Conservation (phyloP, 1,140 invertebrate genomes). For the Melipona quadrifasciata region DNA sequence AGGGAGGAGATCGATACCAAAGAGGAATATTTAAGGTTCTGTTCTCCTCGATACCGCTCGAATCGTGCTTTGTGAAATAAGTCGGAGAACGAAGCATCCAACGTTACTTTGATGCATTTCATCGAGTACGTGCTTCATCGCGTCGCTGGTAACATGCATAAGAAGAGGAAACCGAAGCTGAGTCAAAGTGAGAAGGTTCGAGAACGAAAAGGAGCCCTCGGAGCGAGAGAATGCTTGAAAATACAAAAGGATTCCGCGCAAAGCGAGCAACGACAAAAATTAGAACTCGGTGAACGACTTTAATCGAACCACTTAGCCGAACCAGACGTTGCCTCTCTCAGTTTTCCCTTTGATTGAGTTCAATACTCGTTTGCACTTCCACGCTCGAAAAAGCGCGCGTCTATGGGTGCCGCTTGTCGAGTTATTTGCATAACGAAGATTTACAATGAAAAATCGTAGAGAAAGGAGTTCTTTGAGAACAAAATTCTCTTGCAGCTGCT, state of each 20-base stretch:
- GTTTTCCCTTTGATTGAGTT: not conserved
- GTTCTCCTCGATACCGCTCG: not conserved
- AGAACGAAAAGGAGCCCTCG: not conserved
- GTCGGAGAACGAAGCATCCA: not conserved
- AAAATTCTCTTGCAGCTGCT: too few relatives aligned
- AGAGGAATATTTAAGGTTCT: not conserved
- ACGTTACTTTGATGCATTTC: conserved; percentile 11
- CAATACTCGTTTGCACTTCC: not conserved
- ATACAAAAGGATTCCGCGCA: conserved; percentile 10
- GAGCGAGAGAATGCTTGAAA: conserved; percentile 21
- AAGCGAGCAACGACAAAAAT: conserved; percentile 30
- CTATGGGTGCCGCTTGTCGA: too few relatives aligned
- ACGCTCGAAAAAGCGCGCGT: not conserved
- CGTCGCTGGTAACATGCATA: not conserved
- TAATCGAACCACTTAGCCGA: not conserved
- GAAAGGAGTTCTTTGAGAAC: not conserved
- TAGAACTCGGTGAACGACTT: conserved; percentile 42
- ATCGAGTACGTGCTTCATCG: conserved; percentile 26
- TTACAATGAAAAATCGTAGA: not conserved
- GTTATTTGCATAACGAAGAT: not conserved
- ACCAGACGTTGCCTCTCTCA: not conserved
- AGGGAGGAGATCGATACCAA: too few relatives aligned
- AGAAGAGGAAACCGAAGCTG: not conserved
- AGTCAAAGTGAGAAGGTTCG: not conserved
- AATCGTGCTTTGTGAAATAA: not conserved